Evolutionary conservation across 2,888 invertebrate genomes (phyloP), one percentile per base, ranked within the genome.

Genomic region (Cheilosia pagana): DNA sequence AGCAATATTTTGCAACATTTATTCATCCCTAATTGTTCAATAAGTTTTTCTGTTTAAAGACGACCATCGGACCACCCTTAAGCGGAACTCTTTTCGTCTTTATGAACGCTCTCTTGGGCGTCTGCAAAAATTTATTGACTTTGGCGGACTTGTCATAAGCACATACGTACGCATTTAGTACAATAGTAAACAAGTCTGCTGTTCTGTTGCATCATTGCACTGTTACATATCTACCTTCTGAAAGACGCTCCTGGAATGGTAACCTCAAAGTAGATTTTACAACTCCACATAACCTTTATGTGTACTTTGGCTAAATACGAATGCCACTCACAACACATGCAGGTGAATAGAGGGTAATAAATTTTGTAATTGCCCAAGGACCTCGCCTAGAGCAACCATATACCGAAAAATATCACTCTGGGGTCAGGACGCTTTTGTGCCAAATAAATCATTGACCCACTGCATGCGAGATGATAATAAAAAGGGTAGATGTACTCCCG

Each of bases 361-460:
- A 77, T 70, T 53, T 35, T 77, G 77, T 77, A 63, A 77, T 77
- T 77, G 70, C 62, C 25, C 53, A 21, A 53, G 48, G 21, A 70
- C 28, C 45, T 62, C 55, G n/a, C 28, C 53, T 52, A 41, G n/a
- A 25, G 14, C 19, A 43, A 31, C 8, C 28, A 28, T 12, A 19
- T 57, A 48, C 35, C n/a, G 19, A 19, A 25, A 68, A 60, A 76
- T 76, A 68, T 60, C 43, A 77, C 62, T 62, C 70, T 23, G 45
- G 60, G 43, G 23, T 53, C 45, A 8, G 16, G 8, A 45, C 60
- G 70, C 62, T 62, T 65, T 41, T 70, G 55, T 63, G 39, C 39
- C 45, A 16, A 55, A 77, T 70, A 62, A 68, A 77, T 70, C 70
- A 77, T 68, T 62, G 68, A 68, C 76, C 67, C 52, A 52, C 65